Evolutionary conservation across 2,888 invertebrate species (phyloP), one percentile per base, ranked within the genome.

Genomic region (Dione vanillae): DNA sequence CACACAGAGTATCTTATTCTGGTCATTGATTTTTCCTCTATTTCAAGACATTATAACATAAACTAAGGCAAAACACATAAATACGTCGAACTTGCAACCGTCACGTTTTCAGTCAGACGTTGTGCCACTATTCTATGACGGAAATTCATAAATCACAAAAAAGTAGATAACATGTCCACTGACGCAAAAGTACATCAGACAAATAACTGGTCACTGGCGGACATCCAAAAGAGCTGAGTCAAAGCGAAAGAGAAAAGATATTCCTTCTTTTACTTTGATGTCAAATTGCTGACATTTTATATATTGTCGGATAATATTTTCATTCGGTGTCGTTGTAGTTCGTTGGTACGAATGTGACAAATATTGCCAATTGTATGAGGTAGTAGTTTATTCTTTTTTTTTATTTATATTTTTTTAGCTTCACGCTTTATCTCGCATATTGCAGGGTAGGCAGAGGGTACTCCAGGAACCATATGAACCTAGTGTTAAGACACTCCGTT

Each of bases 181-280:
- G 59, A 54, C 62, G 69, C 59, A 73, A 71, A 70, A 54, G 69
- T 66, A 67, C 65, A 56, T 47, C 37, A 67, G 52, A 49, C 45
- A 54, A 69, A 51, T 67, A 64, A 40, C 67, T 67, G 56, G 65
- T 45, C 61, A 67, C 61, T 74, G 74, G 74, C 72, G 37, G 54
- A 35, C 65, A 56, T 69, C 74, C 72, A 74, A 69, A 69, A 65
- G 56, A 62, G 62, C 61, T 47, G 47, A 47, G 49, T 49, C 64
- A 64, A 64, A 64, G 68, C 54, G 45, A 54, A 64, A 64, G 54
- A 14, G 64, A 19, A 62, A 64, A 69, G 62, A 54, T 69, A 54
- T 45, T 52, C 37, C 19, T 45, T 16, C 54, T 64, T 43, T 62
- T 68, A 19, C 68, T 68, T 68, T 68, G 52, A 68, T 37, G 68